Evolutionary conservation across 2,113 vertebrate species (phyloP).

Genomic region (Pomatorhinus ruficollis): DNA sequence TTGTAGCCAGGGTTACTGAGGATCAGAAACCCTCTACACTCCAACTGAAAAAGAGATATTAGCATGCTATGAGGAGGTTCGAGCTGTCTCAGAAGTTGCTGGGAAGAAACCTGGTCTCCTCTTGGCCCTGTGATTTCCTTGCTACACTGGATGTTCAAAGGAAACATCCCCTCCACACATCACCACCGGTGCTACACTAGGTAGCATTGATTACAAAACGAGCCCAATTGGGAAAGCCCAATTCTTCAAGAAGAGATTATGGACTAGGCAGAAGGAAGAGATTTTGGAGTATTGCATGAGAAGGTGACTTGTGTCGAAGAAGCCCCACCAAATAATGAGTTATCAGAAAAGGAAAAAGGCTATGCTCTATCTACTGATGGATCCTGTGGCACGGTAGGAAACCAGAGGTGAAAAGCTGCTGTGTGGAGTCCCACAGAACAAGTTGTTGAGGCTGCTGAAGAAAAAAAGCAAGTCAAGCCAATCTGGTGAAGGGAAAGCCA

Average conservation of each 20-base stretch:
- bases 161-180: rapidly evolving
- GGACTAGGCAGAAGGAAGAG: neutral
- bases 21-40: neutral
- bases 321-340: rapidly evolving
- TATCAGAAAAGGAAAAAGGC: neutral
- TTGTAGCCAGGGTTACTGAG: neutral
- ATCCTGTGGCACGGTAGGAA: no score
- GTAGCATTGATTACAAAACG: rapidly evolving
- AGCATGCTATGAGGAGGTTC: neutral
- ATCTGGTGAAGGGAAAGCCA: neutral
- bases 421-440: rapidly evolving
- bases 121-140: rapidly evolving
- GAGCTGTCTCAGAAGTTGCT: rapidly evolving
- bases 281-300: neutral
- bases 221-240: neutral
- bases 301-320: neutral
- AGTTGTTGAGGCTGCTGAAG: neutral
- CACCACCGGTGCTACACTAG: rapidly evolving
- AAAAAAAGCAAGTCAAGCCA: neutral
- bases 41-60: neutral
- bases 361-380: neutral
- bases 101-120: no score
- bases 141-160: rapidly evolving
- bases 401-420: neutral
- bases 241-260: neutral